Percentiles rank a stretch among this genome's conserved stretches.
phyloP scores from a whole-genome alignment of 2,113 vertebrate species.

The Dipodomys ordii region DNA sequence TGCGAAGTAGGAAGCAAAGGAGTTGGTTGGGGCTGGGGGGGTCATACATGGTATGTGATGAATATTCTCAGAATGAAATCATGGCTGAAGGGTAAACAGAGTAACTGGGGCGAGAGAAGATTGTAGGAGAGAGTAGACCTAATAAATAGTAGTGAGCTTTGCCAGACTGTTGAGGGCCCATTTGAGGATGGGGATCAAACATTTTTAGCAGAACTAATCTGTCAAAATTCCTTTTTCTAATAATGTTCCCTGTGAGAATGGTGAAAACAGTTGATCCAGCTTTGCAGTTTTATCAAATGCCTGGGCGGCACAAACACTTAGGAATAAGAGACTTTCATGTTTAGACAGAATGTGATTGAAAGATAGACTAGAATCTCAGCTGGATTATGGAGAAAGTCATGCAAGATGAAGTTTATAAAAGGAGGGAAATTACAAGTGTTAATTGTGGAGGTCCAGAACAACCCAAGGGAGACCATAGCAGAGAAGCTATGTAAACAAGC shows the following conservation, averaged over 20 bases:
- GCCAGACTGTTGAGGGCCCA: neutral
- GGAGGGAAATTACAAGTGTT: neutral
- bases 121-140: neutral
- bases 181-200: neutral
- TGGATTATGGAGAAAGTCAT: conserved; percentile 10
- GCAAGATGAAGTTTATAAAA: conserved; percentile 8
- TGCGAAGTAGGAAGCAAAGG: conserved; percentile 36
- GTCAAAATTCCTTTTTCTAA: conserved; percentile 34
- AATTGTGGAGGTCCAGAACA: neutral
- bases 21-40: neutral
- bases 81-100: neutral
- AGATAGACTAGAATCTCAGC: neutral
- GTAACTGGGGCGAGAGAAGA: neutral
- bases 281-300: conserved; percentile 26
- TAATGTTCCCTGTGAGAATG: neutral
- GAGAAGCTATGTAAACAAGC: neutral
- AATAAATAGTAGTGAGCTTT: conserved; percentile 3
- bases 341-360: conserved; percentile 31
- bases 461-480: neutral
- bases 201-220: conserved; percentile 31
- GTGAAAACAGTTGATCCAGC: neutral
- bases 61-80: neutral
- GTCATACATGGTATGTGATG: neutral
- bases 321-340: conserved; percentile 20
- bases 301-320: neutral